These are phyloP conservation scores for Catocala fraxini DNA, from an alignment of 2,888 invertebrate species.

Conservation along the genomic window DNA sequence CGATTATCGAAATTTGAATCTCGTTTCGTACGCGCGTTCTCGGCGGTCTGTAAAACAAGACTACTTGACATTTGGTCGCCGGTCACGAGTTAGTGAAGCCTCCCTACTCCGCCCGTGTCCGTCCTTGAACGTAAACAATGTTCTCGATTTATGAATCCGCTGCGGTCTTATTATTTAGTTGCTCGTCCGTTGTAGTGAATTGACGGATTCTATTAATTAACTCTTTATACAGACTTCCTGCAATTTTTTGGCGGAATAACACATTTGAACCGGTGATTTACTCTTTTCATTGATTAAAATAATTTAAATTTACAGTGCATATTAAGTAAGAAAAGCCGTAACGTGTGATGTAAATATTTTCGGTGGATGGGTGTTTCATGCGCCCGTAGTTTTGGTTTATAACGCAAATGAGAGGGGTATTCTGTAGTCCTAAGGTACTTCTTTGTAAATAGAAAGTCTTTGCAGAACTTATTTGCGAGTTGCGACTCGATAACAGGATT, in stretches of 20 bases:
- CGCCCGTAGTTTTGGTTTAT: no score
- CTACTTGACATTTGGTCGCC: constrained; percentile 53
- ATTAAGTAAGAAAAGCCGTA: no score
- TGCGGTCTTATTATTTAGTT: constrained; percentile 36
- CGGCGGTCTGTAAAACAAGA: constrained; percentile 43
- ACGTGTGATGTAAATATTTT: no score
- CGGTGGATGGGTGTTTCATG: no score
- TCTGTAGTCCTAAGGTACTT: no score
- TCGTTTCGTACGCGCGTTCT: constrained; percentile 49
- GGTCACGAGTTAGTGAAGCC: constrained; percentile 50
- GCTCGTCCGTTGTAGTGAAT: constrained; percentile 35
- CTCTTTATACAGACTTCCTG: constrained; percentile 30
- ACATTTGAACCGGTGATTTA: neutral
- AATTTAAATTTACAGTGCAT: no score
- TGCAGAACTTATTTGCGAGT: no score
- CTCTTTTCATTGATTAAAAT: neutral
- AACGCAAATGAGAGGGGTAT: no score
- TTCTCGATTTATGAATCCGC: constrained; percentile 51
- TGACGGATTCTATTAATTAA: constrained; percentile 39
- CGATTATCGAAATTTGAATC: constrained; percentile 47
- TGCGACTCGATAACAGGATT: no score
- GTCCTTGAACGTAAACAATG: constrained; percentile 51
- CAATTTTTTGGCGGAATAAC: constrained; percentile 4
- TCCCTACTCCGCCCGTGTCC: constrained; percentile 46
- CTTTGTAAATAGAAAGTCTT: no score